Evolutionary conservation across 1,140 invertebrate genomes (phyloP), one percentile per base, ranked within the genome.

Genomic region (Pomphorhynchus laevis): DNA sequence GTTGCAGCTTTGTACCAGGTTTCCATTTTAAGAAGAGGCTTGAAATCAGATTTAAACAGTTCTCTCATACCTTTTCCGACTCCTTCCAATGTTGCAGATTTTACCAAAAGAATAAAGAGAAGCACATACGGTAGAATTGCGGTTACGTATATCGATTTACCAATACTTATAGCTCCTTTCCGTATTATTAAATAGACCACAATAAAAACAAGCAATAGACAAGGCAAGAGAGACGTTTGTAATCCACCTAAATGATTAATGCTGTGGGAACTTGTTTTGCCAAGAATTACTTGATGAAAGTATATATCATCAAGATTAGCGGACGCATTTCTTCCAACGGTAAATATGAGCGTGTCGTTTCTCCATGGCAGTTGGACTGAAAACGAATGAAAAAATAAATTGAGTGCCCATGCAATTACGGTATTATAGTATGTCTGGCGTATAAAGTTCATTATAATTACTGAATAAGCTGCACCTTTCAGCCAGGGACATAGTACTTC

Each of bases 1-100:
- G 80, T 89, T 8, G 82, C 84, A 4, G 84, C 82, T 57, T 86
- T 77, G 1, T 82, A 72, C 77, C 77, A 86, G 9, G 86, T 76
- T 72, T 79, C 47, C 2, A 38, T 34, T 32, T 25, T 12, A 9
- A 37, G 20, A 45, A 47, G 6, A 44, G 32, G 34, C 21, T 34
- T 22, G 22, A 38, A 43, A 12, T n/a, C 14, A 1, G 41, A 37
- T 5, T 18, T 34, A 11, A 43, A 21, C 34, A 43, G 39, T 38
- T 39, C 38, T 22, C 14, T 37, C 17, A 43, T 24, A 2, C 41
- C 41, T 11, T 39, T 17, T 16, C 12, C 22, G 5, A 37, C 24
- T n/a, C 41, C 41, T 20, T 39, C 20, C 18, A 43, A 39, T 3
- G 21, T 34, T n/a, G 34, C 12, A 20, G 32, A 36, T 21, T 39